phyloP scores from a whole-genome alignment of 2,888 invertebrate species.

The Cephus runcator region DNA sequence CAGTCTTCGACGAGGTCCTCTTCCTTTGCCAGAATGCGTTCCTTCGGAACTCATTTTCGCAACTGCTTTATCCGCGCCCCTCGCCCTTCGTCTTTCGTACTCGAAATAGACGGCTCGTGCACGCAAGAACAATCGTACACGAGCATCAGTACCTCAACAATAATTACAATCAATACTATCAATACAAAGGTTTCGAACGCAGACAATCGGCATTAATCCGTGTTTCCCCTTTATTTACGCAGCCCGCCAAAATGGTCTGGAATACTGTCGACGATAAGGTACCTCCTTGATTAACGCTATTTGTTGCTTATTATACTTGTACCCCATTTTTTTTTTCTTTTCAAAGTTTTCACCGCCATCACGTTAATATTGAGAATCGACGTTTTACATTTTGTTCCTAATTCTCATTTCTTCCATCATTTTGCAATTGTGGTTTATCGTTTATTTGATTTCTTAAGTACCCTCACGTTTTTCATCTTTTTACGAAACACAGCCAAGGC shows the following conservation, averaged over 20 bases:
- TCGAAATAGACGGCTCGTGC: background rate
- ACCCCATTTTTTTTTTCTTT: background rate
- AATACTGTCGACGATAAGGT: constrained; percentile 63
- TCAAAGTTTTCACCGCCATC: background rate
- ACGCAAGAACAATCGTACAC: background rate
- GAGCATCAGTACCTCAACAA: background rate
- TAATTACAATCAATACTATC: background rate
- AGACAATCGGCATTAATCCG: constrained; percentile 47
- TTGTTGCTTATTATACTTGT: background rate
- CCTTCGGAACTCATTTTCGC: constrained; percentile 9
- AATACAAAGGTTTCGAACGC: background rate
- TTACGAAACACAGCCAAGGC: background rate
- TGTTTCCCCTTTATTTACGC: constrained; percentile 60
- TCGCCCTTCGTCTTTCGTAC: background rate
- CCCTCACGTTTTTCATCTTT: background rate
- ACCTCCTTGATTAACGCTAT: constrained; percentile 20
- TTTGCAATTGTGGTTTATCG: no score
- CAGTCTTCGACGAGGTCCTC: background rate
- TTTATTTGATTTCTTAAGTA: no score
- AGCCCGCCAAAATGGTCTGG: constrained; percentile 65
- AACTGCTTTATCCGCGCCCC: background rate
- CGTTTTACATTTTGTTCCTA: background rate
- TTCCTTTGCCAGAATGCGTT: constrained; percentile 8
- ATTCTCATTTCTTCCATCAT: background rate
- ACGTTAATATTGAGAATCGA: background rate